Base-by-base conservation (phyloP, 2,113 vertebrate species). In the Ctenomys sociabilis region DNA sequence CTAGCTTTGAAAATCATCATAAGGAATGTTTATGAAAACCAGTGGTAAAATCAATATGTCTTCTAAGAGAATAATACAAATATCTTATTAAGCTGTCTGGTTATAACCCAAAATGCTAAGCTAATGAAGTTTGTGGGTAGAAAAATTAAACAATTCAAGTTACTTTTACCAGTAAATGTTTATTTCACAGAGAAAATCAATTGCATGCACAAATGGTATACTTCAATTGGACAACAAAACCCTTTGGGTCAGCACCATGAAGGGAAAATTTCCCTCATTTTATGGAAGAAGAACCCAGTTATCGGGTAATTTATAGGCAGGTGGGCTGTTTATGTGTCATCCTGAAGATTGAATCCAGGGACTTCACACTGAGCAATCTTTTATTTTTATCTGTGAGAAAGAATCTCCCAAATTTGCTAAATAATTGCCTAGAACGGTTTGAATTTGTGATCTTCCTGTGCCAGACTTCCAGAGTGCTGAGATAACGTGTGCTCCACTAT, bases 141-240 rank as follows among this genome's bases (percentile, higher is more conserved):
- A 83, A 72, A 24, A 83, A 85, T 70, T 81, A 95, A 85, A 24
- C 14, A 95, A 81, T 35, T 83, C 7, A 81, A 32, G 16, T 95
- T 87, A 57, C 2, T 43, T 95, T 96, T 86, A 52, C 26, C 90
- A 85, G 32, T 77, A 59, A 24, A 85, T 40, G 10, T 91, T 8
- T 85, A 49, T 28, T 94, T 96, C 22, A 61, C 11, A 64, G 21
- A 88, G n/a, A 63, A n/a, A 94, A 66, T 66, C 45, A 82, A 77
- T 85, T 61, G 88, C 5, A 12, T 30, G 19, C 8, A 37, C 22
- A 12, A 64, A 10, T 78, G 70, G 43, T 37, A 45, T 11, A 83
- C 57, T 72, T 87, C 66, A 59, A 75, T 96, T 21, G 63, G 35
- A 37, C 2, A 24, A 61, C 24, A 66, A 22, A 88, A 30, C 12